Conservation (phyloP, 2,113 vertebrate genomes). For the Mastomys coucha region DNA sequence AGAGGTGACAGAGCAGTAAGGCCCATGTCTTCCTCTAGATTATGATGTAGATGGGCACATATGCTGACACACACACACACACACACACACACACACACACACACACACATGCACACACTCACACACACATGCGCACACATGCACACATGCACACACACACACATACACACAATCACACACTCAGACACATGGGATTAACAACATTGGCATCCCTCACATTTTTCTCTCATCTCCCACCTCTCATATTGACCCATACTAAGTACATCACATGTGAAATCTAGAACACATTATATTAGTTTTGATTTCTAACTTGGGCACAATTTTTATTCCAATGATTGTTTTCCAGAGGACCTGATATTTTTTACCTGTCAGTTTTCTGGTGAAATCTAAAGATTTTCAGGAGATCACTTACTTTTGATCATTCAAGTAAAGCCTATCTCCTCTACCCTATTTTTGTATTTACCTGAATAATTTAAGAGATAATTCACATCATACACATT, state of each 20-base stretch:
- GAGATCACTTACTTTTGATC: background rate
- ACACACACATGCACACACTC: no score
- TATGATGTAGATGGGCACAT: no score
- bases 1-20: background rate
- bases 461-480: background rate
- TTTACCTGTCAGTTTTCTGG: background rate
- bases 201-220: background rate
- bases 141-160: no score
- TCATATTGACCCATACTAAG: background rate
- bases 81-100: background rate
- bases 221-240: background rate
- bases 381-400: background rate
- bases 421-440: background rate
- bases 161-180: background rate
- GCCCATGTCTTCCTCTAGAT: background rate
- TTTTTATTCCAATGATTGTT: background rate
- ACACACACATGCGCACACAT: background rate
- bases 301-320: background rate
- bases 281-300: background rate
- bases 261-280: background rate
- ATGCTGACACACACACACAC: no score
- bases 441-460: background rate
- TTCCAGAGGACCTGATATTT: background rate
- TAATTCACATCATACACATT: background rate
- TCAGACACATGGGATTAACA: background rate